Evolutionary conservation across 92 coral and sea anemone species (phyloP), one percentile per base, ranked within the genome.

Genomic region (Meandrina meandrites): DNA sequence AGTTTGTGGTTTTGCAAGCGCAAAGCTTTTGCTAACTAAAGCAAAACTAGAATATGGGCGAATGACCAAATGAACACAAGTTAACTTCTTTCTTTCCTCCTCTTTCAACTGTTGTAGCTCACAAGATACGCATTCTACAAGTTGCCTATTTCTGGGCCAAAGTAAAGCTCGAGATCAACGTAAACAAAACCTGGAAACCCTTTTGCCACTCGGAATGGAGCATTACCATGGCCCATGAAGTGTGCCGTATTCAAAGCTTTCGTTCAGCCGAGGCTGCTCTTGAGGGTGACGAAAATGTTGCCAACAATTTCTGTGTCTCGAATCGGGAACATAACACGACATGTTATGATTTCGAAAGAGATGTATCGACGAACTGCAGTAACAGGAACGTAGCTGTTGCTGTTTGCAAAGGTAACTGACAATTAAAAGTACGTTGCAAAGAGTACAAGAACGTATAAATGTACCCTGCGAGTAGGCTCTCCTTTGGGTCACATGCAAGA

Each of bases 171-270:
- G n/a, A 74, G 5, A n/a, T 22, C 6, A 74, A 74, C 53, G 4
- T 12, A 5, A 30, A 53, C 16, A 74, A 6, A 0, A 45, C 14
- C 24, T 74, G 78, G 78, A 74, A 11, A 27, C 78, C 78, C 1
- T 21, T 74, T 37, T 74, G 78, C n/a, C 78, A 74, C 27, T n/a
- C 78, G 37, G 12, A 28, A 35, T 74, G 78, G 78, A 37, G 37
- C 27, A 74, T 7, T 6, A 74, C 37, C 27, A 11, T 74, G n/a
- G 78, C 54, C 16, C 54, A 36, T 22, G 78, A 37, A 74, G 78
- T 74, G 30, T 74, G 78, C 17, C 54, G 78, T 22, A 22, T 74
- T 45, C 27, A 74, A 21, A 53, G 78, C 0, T 74, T 74, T 74
- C 51, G 17, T 11, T 22, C 15, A 74, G 51, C 50, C 30, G 48